phyloP scores from a whole-genome alignment of 2,113 vertebrate species.

The Cyphomyrus plagiostoma region DNA sequence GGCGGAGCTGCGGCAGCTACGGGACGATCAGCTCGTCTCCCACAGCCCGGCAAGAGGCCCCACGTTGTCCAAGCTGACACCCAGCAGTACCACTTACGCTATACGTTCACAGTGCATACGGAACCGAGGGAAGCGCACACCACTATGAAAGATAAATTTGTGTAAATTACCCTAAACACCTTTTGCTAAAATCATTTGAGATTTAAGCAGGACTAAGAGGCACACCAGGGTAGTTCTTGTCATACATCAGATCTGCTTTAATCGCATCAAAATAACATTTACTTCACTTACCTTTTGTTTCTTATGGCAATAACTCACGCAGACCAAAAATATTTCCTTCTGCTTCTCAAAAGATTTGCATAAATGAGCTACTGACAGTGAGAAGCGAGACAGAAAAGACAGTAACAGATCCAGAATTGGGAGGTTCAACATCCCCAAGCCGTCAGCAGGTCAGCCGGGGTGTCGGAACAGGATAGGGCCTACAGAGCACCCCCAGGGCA shows the following conservation, averaged over 20 bases:
- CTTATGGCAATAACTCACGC: neutral
- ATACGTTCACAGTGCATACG: neutral
- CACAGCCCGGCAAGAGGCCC: neutral
- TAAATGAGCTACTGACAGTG: neutral
- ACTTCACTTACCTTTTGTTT: conserved; percentile 6
- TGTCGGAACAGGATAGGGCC: neutral
- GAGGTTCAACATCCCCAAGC: neutral
- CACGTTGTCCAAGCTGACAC: neutral
- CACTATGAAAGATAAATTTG: neutral
- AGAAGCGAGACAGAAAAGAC: neutral
- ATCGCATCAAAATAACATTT: neutral
- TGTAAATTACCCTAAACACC: neutral
- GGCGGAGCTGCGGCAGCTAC: neutral
- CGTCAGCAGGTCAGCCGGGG: neutral
- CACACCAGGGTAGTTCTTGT: neutral
- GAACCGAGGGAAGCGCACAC: neutral
- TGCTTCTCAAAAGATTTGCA: neutral
- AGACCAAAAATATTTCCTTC: neutral
- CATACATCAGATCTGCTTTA: neutral
- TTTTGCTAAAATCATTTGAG: neutral
- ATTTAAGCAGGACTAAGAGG: neutral
- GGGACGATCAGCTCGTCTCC: neutral
- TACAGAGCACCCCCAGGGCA: neutral
- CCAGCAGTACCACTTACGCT: neutral
- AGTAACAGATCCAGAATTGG: neutral